Base-by-base conservation (phyloP, 2,888 invertebrate genomes). In the Drosophila putrida region DNA sequence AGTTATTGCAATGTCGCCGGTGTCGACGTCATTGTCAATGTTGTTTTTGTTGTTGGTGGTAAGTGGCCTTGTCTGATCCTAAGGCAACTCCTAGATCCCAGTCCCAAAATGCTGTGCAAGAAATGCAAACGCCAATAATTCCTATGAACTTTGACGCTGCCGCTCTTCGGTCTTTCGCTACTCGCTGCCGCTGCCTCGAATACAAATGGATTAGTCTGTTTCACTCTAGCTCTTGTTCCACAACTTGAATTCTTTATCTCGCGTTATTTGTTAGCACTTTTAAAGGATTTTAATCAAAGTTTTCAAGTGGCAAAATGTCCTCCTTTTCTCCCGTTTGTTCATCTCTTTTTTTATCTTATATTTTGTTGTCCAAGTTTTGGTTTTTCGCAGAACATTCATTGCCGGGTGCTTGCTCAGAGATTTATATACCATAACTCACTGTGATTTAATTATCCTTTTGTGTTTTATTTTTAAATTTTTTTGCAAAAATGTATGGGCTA, bases 201-300 rank as follows among this genome's bases (percentile, higher is more conserved):
- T 82, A 76, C 70, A 80, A 84, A 76, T 75, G 75, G 88, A 76
- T 75, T 71, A 68, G 47, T 53, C 62, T 49, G 49, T 25, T 11
- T 25, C 33, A 10, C 15, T 8, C 28, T 20, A 15, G 38, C 31
- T 55, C 33, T 20, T 27, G 8, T 39, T 28, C 27, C 28, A 38
- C 27, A 57, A 36, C 61, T 51, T 20, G 44, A 82, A 65, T 73
- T 76, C 84, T 80, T 86, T 87, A 77, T 82, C 88, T 68, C 73
- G 73, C 85, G 74, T 82, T 82, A 88, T 82, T 88, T 88, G 82
- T 84, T 88, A 76, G 85, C 82, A 82, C 82, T 82, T 82, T 82
- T 84, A 79, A 87, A 84, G 88, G 88, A 82, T 82, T 82, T 82
- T 87, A 87, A 82, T 82, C 82, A 82, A 87, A 82, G 82, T 82